Evolutionary conservation across 2,113 vertebrate genomes (phyloP).

Genomic region (Mus musculus): GRCm39 chr1:155156001-155156500

Average conservation of each 20-base stretch:
- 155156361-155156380: slow-evolving; percentile 92
- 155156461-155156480: slow-evolving; percentile 95
- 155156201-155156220: slow-evolving; percentile 87
- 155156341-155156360: slow-evolving; percentile 88
- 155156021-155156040: slow-evolving; percentile 78
- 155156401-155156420: slow-evolving; percentile 79
- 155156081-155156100: slow-evolving; percentile 78
- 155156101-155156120: slow-evolving; percentile 88
- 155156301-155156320: slow-evolving; percentile 86
- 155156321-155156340: slow-evolving; percentile 79
- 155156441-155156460: slow-evolving; percentile 87
- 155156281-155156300: slow-evolving; percentile 92
- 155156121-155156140: slow-evolving; percentile 88
- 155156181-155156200: slow-evolving; percentile 82
- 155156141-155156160: slow-evolving; percentile 94
- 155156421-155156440: slow-evolving; percentile 87
- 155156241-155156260: slow-evolving; percentile 91
- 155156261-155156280: slow-evolving; percentile 95
- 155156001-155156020: slow-evolving; percentile 81
- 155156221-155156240: slow-evolving; percentile 94
- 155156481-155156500: slow-evolving; percentile 89
- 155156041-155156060: slow-evolving; percentile 79
- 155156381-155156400: slow-evolving; percentile 89
- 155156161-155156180: slow-evolving; percentile 88
- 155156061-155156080: slow-evolving; percentile 79